Evolutionary conservation across 2,888 invertebrate genomes (phyloP), one percentile per base, ranked within the genome.

Genomic region (Congeria kusceri): DNA sequence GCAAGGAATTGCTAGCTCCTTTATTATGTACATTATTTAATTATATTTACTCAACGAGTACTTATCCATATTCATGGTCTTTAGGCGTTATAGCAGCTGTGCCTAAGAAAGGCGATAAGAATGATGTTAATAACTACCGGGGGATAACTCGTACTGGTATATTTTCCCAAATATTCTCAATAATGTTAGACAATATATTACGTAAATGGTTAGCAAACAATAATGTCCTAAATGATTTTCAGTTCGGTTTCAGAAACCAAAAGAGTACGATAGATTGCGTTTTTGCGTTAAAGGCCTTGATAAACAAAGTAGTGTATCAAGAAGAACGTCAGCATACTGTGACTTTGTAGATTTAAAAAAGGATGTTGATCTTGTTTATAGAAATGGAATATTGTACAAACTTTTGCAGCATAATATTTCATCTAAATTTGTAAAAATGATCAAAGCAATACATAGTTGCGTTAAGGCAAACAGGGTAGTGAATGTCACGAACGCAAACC

Each of bases 171-270:
- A 23, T 69, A 47, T 69, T 69, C 28, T 59, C 58, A 28, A 20
- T 28, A 4, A n/a, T 69, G 20, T 20, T 69, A 47, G 49, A 69
- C 11, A 61, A 25, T 28, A 23, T 59, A 32, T 23, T 57, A 20
- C n/a, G 59, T 0, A 47, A 46, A 56, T 71, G 62, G 27, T 9
- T 29, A 11, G 63, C 63, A 27, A 20, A 27, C 1, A 63, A 71
- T 56, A 46, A 27, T 15, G 44, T 71, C 20, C 25, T 71, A n/a
- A 46, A n/a, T n/a, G 57, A 57, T 3, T 56, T 20, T 44, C 65
- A 65, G 53, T 65, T 58, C 66, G 76, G 76, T 25, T 76, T 76
- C 29, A 57, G 76, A 61, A 3, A 64, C 1, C 27, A 59, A n/a
- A 46, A 32, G 15, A 64, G 70, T 57, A 76, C 76, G 2, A 29